Evolutionary conservation across 2,888 invertebrate species (phyloP).

Genomic region (Blastobasis lacticolella): DNA sequence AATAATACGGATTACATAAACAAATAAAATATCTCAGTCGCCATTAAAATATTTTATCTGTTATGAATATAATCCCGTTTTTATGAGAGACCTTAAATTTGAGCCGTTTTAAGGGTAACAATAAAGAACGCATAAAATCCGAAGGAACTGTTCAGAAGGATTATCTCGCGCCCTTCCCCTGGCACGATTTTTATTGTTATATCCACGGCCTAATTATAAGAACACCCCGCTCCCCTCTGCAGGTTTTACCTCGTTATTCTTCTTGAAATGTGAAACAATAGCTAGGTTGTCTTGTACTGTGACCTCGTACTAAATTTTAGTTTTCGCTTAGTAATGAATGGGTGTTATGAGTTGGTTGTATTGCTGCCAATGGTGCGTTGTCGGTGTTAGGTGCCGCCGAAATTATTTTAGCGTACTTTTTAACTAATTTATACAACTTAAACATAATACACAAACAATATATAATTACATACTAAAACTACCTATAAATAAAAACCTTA

Average conservation of each 20-base stretch:
- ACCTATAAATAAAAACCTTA: too few species aligned
- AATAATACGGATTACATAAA: slow-evolving; percentile 62
- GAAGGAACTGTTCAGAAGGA: slow-evolving; percentile 46
- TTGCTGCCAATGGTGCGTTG: too few species aligned
- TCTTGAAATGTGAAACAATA: too few species aligned
- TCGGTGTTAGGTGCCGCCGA: too few species aligned
- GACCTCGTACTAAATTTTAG: too few species aligned
- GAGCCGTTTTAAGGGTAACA: slow-evolving; percentile 44
- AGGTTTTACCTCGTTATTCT: neutral
- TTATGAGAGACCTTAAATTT: slow-evolving; percentile 55
- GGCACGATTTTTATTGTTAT: slow-evolving; percentile 35
- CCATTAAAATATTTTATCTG: slow-evolving; percentile 69
- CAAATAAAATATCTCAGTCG: slow-evolving; percentile 55
- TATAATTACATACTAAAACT: too few species aligned
- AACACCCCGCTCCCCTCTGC: slow-evolving; percentile 1
- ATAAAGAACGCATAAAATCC: slow-evolving; percentile 51
- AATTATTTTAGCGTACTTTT: too few species aligned
- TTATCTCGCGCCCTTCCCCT: slow-evolving; percentile 38
- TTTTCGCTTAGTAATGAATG: too few species aligned
- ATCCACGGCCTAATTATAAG: slow-evolving; percentile 33
- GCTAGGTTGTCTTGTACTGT: too few species aligned
- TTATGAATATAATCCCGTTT: slow-evolving; percentile 68
- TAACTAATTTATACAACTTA: too few species aligned
- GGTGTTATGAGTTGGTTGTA: too few species aligned
- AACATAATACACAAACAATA: too few species aligned